phyloP scores from a whole-genome alignment of 2,797 vertebrate genomes.

The Tamandua tetradactyla region DNA sequence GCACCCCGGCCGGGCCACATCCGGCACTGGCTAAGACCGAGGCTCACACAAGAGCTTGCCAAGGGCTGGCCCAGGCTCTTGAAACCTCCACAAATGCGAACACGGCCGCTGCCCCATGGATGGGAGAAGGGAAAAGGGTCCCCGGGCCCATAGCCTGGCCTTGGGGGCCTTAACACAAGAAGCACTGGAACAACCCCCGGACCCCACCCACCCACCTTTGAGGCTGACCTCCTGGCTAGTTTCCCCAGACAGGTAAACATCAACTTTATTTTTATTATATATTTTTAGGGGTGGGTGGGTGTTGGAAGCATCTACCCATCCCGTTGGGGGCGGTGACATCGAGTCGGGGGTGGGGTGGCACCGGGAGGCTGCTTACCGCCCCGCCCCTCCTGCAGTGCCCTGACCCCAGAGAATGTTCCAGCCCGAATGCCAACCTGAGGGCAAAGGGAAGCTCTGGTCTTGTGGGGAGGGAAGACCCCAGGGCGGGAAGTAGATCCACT shows the following conservation, averaged over 20 bases:
- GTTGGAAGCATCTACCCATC: background rate
- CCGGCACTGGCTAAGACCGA: background rate
- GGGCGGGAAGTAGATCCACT: background rate
- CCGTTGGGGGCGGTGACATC: no score
- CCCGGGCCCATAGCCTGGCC: no score
- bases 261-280: background rate
- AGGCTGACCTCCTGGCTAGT: background rate
- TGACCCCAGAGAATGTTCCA: background rate
- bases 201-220: no score
- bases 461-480: background rate
- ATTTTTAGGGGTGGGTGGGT: no score
- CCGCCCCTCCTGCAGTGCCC: background rate
- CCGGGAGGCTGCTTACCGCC: background rate
- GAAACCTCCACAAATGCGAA: background rate
- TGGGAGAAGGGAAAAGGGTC: no score
- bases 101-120: no score
- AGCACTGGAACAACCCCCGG: background rate
- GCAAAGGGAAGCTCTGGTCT: no score
- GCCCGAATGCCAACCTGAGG: background rate
- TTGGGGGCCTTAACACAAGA: background rate
- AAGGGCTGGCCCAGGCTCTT: no score
- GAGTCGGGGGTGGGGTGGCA: no score
- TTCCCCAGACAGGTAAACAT: background rate
- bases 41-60: no score
- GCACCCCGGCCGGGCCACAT: rapidly evolving